These are phyloP conservation scores for Tachina grossa DNA, from an alignment of 2,888 invertebrate species.

Conservation along the genomic window DNA sequence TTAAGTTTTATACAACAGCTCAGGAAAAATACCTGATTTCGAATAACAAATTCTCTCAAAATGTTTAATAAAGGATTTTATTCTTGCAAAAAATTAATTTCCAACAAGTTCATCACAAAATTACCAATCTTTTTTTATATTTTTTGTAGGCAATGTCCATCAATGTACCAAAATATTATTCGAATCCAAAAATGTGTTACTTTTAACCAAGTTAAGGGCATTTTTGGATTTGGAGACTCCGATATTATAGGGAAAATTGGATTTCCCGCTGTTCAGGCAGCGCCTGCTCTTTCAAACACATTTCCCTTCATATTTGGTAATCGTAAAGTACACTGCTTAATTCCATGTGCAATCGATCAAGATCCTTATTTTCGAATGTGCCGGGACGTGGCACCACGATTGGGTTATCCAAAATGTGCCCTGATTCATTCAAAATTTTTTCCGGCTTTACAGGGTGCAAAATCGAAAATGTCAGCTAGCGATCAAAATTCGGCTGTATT, in stretches of 20 bases:
- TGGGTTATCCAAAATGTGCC: constrained; percentile 94
- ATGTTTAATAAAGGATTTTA: no score
- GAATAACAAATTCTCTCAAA: no score
- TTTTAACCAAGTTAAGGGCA: constrained; percentile 98
- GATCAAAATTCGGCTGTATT: constrained; percentile 96
- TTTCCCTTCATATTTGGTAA: constrained; percentile 95
- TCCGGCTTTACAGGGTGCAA: constrained; percentile 97
- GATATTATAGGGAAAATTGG: constrained; percentile 98
- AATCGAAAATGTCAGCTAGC: constrained; percentile 99
- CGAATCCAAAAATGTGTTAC: constrained; percentile 97
- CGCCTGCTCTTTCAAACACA: constrained; percentile 94
- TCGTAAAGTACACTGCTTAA: constrained; percentile 87
- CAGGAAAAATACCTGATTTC: no score
- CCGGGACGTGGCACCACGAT: constrained; percentile 96
- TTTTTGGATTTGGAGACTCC: constrained; percentile 98
- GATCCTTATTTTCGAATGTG: constrained; percentile 99
- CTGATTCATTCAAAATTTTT: constrained; percentile 94
- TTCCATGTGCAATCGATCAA: constrained; percentile 99
- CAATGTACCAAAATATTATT: constrained; percentile 96
- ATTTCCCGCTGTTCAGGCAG: constrained; percentile 98
- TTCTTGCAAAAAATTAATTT: no score
- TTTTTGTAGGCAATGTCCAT: constrained; percentile 89
- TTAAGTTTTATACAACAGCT: no score
- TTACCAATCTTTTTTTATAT: background rate
- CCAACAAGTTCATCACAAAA: no score